Evolutionary conservation across 2,113 vertebrate species (phyloP), one percentile per base, ranked within the genome.

Genomic region (Lycaon pictus): DNA sequence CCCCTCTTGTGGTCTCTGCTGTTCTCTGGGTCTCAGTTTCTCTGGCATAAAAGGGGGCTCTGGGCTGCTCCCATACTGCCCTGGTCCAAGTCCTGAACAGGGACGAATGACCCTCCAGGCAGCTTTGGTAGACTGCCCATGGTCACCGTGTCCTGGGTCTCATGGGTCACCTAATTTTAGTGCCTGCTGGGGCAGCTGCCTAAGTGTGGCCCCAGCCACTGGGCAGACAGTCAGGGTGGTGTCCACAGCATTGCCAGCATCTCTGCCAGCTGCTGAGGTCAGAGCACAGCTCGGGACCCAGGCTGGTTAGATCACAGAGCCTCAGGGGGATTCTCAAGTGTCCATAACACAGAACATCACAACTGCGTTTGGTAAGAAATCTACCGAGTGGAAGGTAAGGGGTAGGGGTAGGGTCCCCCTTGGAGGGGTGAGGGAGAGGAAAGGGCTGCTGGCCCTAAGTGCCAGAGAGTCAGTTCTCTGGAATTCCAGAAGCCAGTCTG

Each of bases 121-220:
- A 27, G 32, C n/a, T 60, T 56, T 60, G 88, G 92, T 37, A 60
- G 11, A 32, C 67, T 94, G 79, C 88, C 80, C 15, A 1, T 17
- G 84, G 90, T 92, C 35, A 22, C 93, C 9, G 12, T 97, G 96
- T 97, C 97, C 98, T 85, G 56, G 88, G 48, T 65, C 90, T 96
- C 65, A 60, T 32, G 88, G 98, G 96, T 97, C 97, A 96, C 95
- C 97, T 98, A 98, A 98, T 98, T 98, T 98, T 97, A 97, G 97
- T 82, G 88, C 55, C 53, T 94, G 94, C 85, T 60, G 48, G 62
- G 83, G 84, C 83, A 97, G 97, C 97, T 98, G 94, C 92, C 93
- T 15, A 37, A 90, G n/a, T 56, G 88, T 90, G 90, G 92, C 69
- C 80, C 76, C 84, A 84, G 84, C 77, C 74, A 32, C 95, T 0